A percentile compares a stretch with the other conserved stretches of the same genome.
These are phyloP conservation scores for Tenthredo mesomela DNA, from an alignment of 2,888 invertebrate species.

Conservation along the genomic window DNA sequence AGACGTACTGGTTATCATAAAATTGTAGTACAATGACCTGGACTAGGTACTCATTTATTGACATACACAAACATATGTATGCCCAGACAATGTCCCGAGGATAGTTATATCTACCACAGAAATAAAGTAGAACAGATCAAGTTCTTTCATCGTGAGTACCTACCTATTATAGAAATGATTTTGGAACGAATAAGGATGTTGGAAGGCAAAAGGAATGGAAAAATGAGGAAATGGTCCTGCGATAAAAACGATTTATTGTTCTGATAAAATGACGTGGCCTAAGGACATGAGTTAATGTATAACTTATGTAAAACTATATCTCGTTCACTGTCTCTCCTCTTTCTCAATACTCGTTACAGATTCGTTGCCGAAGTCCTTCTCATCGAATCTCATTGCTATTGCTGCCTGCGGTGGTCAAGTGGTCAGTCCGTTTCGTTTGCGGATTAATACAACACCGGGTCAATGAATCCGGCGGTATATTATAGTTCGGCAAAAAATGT, in stretches of 20 bases:
- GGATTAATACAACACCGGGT: conserved; percentile 20
- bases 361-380: not conserved
- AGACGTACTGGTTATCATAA: not conserved
- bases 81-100: not conserved
- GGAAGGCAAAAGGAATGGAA: not conserved
- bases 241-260: not conserved
- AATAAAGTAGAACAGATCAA: not conserved
- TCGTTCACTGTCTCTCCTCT: not conserved
- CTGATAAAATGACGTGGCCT: not conserved
- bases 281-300: not conserved
- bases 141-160: not conserved
- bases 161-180: not conserved
- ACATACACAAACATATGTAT: not conserved
- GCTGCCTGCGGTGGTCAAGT: not conserved
- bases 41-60: not conserved
- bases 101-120: not conserved
- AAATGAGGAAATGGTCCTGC: not conserved
- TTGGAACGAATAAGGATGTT: not conserved
- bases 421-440: conserved; percentile 12
- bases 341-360: not conserved
- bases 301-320: not conserved
- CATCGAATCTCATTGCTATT: not conserved
- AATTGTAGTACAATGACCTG: not conserved
- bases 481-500: conserved; percentile 15
- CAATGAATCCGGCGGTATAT: conserved; percentile 30